These are phyloP conservation scores for Artibeus lituratus DNA, from an alignment of 2,797 vertebrate genomes.

Conservation along the genomic window DNA sequence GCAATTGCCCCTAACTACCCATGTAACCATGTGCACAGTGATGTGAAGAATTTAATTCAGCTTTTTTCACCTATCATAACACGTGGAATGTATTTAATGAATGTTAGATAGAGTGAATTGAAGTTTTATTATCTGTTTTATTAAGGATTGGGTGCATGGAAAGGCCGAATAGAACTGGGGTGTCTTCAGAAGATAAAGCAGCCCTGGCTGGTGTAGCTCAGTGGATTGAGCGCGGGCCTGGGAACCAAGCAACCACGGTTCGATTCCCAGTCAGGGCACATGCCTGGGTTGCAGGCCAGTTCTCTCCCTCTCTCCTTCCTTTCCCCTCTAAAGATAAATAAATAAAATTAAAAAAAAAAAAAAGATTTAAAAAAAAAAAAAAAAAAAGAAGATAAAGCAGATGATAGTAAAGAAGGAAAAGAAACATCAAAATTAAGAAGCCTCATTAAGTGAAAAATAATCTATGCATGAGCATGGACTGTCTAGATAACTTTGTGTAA, in stretches of 20 bases:
- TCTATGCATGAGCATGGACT: background rate
- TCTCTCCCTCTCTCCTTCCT: no score
- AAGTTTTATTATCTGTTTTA: slow-evolving; percentile 61
- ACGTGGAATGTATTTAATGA: slow-evolving; percentile 59
- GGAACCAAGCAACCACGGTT: no score
- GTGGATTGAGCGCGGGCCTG: no score
- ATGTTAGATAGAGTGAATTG: slow-evolving; percentile 61
- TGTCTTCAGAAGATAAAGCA: slow-evolving; percentile 22
- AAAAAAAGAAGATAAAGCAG: slow-evolving; percentile 27
- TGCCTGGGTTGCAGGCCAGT: no score
- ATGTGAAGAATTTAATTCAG: slow-evolving; percentile 26
- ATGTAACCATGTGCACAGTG: slow-evolving; percentile 30
- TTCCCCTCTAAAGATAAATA: no score
- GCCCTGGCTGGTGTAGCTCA: no score
- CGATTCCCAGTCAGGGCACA: no score
- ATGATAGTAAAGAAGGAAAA: slow-evolving; percentile 18
- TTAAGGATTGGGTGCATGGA: slow-evolving; percentile 44
- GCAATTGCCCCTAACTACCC: background rate
- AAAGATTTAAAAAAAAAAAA: no score
- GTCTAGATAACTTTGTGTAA: background rate
- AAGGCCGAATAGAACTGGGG: background rate
- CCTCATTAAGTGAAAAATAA: slow-evolving; percentile 27
- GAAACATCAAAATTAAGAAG: slow-evolving; percentile 20
- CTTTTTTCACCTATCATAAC: background rate
- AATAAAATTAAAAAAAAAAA: no score